phyloP scores from a whole-genome alignment of 2,888 invertebrate species.

The Nebria brevicollis region DNA sequence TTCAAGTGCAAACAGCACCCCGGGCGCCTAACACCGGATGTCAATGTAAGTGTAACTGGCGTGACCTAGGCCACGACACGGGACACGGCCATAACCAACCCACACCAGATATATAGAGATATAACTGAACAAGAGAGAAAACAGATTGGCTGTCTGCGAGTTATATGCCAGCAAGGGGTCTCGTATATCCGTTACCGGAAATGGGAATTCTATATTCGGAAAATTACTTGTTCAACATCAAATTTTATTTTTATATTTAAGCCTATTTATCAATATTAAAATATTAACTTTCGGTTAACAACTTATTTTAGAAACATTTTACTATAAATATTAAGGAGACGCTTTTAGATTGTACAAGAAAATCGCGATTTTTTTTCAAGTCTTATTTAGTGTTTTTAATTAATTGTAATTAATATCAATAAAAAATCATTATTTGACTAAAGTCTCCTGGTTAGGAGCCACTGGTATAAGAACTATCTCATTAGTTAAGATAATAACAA shows the following conservation, averaged over 20 bases:
- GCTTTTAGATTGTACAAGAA: too few species aligned
- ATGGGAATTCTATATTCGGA: not conserved
- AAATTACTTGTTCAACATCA: not conserved
- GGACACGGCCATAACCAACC: conserved; percentile 2
- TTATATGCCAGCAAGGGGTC: not conserved
- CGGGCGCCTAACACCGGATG: conserved; percentile 34
- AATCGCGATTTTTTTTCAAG: too few species aligned
- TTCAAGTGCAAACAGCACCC: conserved; percentile 37
- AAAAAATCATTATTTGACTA: too few species aligned
- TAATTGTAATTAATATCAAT: too few species aligned
- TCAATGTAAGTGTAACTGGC: conserved; percentile 13
- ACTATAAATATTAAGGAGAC: not conserved
- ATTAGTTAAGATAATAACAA: too few species aligned
- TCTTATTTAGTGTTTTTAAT: too few species aligned
- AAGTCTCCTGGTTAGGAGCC: too few species aligned
- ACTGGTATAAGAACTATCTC: too few species aligned
- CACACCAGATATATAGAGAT: not conserved
- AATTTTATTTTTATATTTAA: not conserved
- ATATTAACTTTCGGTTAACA: not conserved
- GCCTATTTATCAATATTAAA: not conserved
- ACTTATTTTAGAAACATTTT: not conserved
- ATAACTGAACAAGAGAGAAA: too few species aligned
- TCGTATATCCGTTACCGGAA: not conserved
- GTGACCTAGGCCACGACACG: conserved; percentile 5
- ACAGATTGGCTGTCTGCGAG: not conserved